Conservation (phyloP, 2,888 invertebrate genomes). For the Troides oblongomaculatus region DNA sequence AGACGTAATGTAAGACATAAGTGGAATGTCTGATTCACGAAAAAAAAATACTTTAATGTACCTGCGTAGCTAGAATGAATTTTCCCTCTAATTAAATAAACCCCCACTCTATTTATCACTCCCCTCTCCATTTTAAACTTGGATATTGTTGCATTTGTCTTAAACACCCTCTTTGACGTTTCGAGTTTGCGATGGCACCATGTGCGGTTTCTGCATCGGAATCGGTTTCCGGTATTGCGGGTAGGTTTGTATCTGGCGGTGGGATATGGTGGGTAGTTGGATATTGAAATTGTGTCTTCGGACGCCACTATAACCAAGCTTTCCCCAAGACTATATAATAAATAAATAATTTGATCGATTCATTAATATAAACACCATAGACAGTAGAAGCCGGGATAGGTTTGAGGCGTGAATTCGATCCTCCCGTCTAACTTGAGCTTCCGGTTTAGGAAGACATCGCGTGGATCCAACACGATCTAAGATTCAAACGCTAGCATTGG, state of each 20-base stretch:
- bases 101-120: slow-evolving; percentile 30
- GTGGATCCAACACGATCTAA: too few relatives aligned
- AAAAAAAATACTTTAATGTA: slow-evolving; percentile 55
- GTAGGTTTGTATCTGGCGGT: slow-evolving; percentile 10
- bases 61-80: slow-evolving; percentile 78
- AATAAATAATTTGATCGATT: too few relatives aligned
- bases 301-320: too few relatives aligned
- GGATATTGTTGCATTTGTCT: slow-evolving; percentile 62
- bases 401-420: not conserved
- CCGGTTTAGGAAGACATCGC: too few relatives aligned
- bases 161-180: slow-evolving; percentile 11
- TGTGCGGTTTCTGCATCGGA: slow-evolving; percentile 23
- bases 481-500: not conserved
- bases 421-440: too few relatives aligned
- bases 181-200: slow-evolving; percentile 1
- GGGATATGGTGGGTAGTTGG: not conserved
- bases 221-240: slow-evolving; percentile 5
- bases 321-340: too few relatives aligned
- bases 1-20: slow-evolving; percentile 68
- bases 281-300: too few relatives aligned
- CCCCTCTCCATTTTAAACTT: slow-evolving; percentile 46
- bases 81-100: slow-evolving; percentile 48
- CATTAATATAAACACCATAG: too few relatives aligned
- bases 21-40: slow-evolving; percentile 64
- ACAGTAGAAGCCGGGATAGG: too few relatives aligned